Evolutionary conservation across 2,797 vertebrate species (phyloP), one percentile per base, ranked within the genome.

Genomic region (Cossypha heuglini): DNA sequence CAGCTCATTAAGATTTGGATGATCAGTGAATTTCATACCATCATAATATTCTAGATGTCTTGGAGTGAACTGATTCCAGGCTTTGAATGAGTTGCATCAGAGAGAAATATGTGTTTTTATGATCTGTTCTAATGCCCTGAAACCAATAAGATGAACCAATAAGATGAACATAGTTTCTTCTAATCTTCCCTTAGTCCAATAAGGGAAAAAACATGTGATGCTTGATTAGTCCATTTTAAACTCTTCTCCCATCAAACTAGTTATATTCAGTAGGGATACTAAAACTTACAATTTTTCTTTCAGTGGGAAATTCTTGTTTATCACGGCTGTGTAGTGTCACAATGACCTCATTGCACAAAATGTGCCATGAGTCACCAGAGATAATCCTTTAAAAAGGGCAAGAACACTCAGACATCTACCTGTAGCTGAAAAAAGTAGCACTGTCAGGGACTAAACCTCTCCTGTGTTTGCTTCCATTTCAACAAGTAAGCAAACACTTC

Each of bases 1-100:
- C 29, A 78, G 49, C 54, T 90, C 33, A 43, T 81, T 66, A 51
- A 51, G 54, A 61, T 72, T 75, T 93, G 37, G 46, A 83, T 71
- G n/a, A 75, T 72, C 42, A 55, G 61, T 78, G 46, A 62, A 86
- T 81, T 75, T 63, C 72, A 78, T 43, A 45, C 6, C 0, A 0
- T 61, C 29, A 24, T 68, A 81, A 84, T 62, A 68, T 62, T 54
- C 43, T 76, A 31, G 24, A 52, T 63, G 21, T 69, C 40, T 87
- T 5, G 1, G 52, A 59, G 33, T 52, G 29, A 79, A 67, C 29
- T 46, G 78, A 91, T 92, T 91, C 43, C 68, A 55, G 37, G 13
- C 46, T 78, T 72, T 87, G 54, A 81, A 42, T 52, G 55, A 85
- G 43, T 79, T 66, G 29, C 33, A 22, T 76, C 43, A 59, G 55